Conservation (phyloP, 2,888 invertebrate species). For the Limenitis camilla region DNA sequence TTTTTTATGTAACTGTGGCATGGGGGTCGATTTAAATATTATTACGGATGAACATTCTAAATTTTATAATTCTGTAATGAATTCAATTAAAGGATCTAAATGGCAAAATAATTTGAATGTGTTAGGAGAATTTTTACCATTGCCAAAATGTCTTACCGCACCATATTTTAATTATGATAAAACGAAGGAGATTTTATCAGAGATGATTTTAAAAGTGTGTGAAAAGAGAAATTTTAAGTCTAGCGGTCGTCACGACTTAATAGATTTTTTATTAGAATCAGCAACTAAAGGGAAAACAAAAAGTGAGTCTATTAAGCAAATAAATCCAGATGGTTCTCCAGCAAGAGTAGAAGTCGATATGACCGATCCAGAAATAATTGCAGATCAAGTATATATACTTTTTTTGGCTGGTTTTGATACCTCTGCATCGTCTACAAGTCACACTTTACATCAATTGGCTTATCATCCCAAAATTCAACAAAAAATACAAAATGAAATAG, state of each 20-base stretch:
- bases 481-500: constrained; percentile 56
- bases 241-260: constrained; percentile 52
- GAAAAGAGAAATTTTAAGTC: constrained; percentile 43
- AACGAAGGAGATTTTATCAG: not conserved
- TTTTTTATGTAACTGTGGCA: constrained; percentile 1
- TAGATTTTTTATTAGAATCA: constrained; percentile 51
- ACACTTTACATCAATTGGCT: constrained; percentile 57
- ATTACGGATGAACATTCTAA: not conserved
- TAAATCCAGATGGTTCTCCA: constrained; percentile 43
- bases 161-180: not conserved
- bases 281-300: constrained; percentile 47
- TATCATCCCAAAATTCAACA: constrained; percentile 57
- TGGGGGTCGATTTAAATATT: constrained; percentile 1
- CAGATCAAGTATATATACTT: constrained; percentile 55
- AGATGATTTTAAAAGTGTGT: not conserved
- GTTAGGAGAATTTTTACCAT: not conserved
- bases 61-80: not conserved
- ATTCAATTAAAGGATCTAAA: not conserved
- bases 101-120: not conserved
- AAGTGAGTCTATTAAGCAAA: constrained; percentile 48
- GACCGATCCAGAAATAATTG: constrained; percentile 42
- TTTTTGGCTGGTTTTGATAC: constrained; percentile 43
- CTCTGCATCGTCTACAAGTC: constrained; percentile 63
- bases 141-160: not conserved
- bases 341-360: constrained; percentile 43